Percentiles rank a stretch among this genome's conserved stretches.
These are phyloP conservation scores for Hypotaenidia philippensis DNA, from an alignment of 2,797 vertebrate species.

Conservation along the genomic window DNA sequence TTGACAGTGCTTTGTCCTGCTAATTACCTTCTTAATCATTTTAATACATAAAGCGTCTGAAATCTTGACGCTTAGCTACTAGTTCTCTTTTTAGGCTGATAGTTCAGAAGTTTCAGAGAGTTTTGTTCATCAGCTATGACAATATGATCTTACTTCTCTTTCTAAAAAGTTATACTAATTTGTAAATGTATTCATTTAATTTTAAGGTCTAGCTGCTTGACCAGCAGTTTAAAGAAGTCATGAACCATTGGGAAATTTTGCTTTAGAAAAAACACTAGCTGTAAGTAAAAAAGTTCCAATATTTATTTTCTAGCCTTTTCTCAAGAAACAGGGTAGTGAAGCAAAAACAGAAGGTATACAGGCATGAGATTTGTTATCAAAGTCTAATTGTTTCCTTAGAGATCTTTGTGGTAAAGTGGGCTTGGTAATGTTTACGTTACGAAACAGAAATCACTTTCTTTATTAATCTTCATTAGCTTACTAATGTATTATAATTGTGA, in stretches of 20 bases:
- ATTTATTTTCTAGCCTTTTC: neutral
- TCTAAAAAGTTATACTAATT: neutral
- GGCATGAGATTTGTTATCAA: neutral
- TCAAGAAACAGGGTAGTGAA: neutral
- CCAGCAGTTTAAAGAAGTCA: neutral
- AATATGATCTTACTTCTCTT: neutral
- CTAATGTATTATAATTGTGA: neutral
- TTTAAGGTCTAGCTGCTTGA: neutral
- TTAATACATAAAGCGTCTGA: neutral
- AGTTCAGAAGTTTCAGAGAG: neutral
- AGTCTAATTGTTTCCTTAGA: constrained; percentile 53
- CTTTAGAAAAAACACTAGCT: neutral
- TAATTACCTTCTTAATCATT: neutral
- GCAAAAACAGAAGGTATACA: constrained; percentile 14
- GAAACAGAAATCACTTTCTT: neutral
- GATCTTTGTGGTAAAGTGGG: neutral
- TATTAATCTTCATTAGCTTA: neutral
- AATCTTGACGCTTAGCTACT: neutral
- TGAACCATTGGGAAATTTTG: neutral
- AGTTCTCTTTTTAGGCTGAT: neutral
- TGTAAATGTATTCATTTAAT: neutral
- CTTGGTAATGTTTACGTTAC: neutral
- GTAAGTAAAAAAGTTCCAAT: neutral
- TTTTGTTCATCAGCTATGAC: neutral
- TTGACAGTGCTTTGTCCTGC: neutral